phyloP scores from a whole-genome alignment of 1,140 invertebrate genomes.

The Scaptomyza hsui region DNA sequence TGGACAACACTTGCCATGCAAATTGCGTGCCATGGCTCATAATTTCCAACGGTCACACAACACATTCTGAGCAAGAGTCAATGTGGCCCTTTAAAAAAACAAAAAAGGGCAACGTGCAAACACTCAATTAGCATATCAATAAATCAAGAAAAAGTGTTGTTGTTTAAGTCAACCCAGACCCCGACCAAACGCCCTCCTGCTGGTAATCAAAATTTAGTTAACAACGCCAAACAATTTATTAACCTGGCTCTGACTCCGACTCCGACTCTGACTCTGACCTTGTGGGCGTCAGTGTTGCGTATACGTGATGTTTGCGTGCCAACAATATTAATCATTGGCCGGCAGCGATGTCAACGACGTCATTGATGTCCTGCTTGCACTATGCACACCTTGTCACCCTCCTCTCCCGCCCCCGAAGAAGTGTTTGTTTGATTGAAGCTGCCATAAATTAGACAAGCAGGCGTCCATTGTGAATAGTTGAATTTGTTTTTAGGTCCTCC shows the following conservation, averaged over 20 bases:
- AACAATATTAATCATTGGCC: slow-evolving; percentile 64
- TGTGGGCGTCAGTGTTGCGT: slow-evolving; percentile 45
- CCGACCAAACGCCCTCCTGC: slow-evolving; percentile 1
- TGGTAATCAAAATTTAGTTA: slow-evolving; percentile 79
- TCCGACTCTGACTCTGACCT: slow-evolving; percentile 49
- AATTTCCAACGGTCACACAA: slow-evolving; percentile 56
- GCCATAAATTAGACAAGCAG: slow-evolving; percentile 43
- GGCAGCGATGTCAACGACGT: background rate
- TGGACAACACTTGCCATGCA: slow-evolving; percentile 76
- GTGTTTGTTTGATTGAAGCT: slow-evolving; percentile 28
- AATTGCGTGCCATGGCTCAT: slow-evolving; percentile 81
- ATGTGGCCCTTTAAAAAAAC: slow-evolving; percentile 34
- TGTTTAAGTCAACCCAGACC: slow-evolving; percentile 9
- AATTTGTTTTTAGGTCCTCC: slow-evolving; percentile 23
- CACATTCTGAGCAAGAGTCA: slow-evolving; percentile 17
- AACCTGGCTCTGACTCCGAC: slow-evolving; percentile 44
- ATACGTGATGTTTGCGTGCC: slow-evolving; percentile 72
- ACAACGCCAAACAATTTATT: slow-evolving; percentile 78
- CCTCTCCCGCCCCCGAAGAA: background rate
- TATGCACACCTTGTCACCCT: background rate
- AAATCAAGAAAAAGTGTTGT: slow-evolving; percentile 72
- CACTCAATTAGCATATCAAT: slow-evolving; percentile 81
- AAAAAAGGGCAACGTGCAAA: slow-evolving; percentile 67
- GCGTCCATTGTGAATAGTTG: slow-evolving; percentile 39
- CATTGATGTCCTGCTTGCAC: slow-evolving; percentile 49